phyloP scores from a whole-genome alignment of 1,140 invertebrate species.

The Planococcus citri region DNA sequence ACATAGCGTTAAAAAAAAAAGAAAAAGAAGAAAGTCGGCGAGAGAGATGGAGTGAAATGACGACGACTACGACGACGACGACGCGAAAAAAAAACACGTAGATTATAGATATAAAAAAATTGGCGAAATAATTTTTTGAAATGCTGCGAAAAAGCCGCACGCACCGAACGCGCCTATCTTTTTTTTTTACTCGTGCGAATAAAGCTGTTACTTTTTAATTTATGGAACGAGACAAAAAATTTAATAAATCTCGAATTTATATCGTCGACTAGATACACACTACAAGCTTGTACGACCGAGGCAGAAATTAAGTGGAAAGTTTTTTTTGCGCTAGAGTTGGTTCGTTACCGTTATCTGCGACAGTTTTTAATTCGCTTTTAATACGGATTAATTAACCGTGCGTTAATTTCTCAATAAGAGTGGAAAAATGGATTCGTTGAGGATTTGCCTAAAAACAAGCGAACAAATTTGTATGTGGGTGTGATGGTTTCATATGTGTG shows the following conservation, averaged over 20 bases:
- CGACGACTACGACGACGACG: too few relatives aligned
- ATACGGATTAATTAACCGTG: not conserved
- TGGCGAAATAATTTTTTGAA: too few relatives aligned
- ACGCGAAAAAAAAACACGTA: not conserved
- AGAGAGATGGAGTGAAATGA: too few relatives aligned
- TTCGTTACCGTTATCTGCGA: not conserved
- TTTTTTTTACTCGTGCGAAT: too few relatives aligned
- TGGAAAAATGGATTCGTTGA: not conserved
- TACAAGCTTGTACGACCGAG: not conserved
- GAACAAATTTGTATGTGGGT: too few relatives aligned
- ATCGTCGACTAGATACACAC: not conserved
- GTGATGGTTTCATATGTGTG: too few relatives aligned
- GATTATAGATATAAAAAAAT: too few relatives aligned
- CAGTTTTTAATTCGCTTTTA: conserved; percentile 1
- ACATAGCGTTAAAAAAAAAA: not conserved
- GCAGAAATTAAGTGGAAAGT: not conserved
- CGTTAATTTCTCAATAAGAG: not conserved
- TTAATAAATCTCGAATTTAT: conserved; percentile 4
- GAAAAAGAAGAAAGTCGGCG: not conserved
- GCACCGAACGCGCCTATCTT: too few relatives aligned
- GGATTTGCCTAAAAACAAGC: not conserved
- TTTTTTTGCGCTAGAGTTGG: not conserved
- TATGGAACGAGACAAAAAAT: not conserved
- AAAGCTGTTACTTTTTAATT: not conserved
- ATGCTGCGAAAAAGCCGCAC: too few relatives aligned